phyloP scores from a whole-genome alignment of 2,888 invertebrate genomes.

The Aspidiotus rigidus region DNA sequence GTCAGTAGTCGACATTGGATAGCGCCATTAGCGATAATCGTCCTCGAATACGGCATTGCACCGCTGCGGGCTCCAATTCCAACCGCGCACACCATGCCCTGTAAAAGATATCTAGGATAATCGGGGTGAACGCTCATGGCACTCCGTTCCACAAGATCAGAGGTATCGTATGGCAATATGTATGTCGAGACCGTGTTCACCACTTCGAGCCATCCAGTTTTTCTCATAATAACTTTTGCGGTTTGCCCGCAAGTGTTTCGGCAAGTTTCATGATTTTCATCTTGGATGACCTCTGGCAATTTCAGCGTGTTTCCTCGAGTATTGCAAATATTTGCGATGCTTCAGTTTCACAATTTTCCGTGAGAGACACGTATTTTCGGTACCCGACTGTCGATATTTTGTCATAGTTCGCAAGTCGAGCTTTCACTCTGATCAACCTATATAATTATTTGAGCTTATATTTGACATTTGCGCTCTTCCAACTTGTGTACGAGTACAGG shows the following conservation, averaged over 20 bases:
- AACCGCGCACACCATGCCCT: not conserved
- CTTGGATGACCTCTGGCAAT: slow-evolving; percentile 13
- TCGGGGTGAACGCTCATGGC: not conserved
- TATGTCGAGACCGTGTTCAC: not conserved
- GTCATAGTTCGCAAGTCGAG: no score
- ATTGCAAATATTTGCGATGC: slow-evolving; percentile 13
- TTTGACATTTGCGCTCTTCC: no score
- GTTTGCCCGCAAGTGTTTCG: slow-evolving; percentile 14
- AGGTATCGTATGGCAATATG: not conserved
- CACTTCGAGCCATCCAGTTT: slow-evolving; percentile 23
- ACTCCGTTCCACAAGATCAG: not conserved
- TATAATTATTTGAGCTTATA: no score
- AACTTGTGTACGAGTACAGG: no score
- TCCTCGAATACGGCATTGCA: slow-evolving; percentile 26
- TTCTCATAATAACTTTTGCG: slow-evolving; percentile 24
- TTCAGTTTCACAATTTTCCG: no score
- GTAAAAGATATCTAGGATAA: not conserved
- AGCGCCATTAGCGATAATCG: slow-evolving; percentile 30
- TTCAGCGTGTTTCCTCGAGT: slow-evolving; percentile 23
- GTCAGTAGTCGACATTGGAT: slow-evolving; percentile 15
- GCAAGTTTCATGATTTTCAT: slow-evolving; percentile 29
- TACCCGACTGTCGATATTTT: no score
- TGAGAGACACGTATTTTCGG: no score
- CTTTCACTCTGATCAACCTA: no score
- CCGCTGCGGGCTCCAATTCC: slow-evolving; percentile 23